A percentile compares a stretch with the other conserved stretches of the same genome.
Conservation (phyloP, 2,113 vertebrate species). For the Neodon shergylaensis region DNA sequence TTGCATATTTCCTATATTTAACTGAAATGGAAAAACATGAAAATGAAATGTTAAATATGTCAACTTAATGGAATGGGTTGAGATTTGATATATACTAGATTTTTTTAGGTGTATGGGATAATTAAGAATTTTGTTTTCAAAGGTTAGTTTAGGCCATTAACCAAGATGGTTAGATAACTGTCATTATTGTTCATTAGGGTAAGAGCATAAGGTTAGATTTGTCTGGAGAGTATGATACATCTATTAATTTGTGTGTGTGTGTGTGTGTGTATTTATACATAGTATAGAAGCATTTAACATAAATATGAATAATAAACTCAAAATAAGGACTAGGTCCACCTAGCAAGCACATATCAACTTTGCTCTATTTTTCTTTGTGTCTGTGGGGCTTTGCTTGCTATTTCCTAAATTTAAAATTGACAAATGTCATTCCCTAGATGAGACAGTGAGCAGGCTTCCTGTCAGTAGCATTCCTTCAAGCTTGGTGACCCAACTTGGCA, state of each 20-base stretch:
- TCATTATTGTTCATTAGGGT: neutral
- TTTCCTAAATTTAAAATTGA: constrained; percentile 51
- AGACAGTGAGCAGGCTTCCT: constrained; percentile 50
- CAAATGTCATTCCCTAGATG: constrained; percentile 39
- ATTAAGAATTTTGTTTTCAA: constrained; percentile 44
- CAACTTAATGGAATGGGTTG: constrained; percentile 37
- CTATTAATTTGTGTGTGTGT: neutral
- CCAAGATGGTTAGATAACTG: neutral
- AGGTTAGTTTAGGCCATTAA: neutral
- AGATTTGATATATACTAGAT: neutral
- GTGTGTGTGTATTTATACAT: neutral
- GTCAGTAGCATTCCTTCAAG: constrained; percentile 57
- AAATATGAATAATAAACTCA: constrained; percentile 48
- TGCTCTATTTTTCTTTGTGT: constrained; percentile 18
- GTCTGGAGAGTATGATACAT: neutral
- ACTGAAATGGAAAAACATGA: neutral
- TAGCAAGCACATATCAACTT: neutral
- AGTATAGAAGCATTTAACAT: neutral
- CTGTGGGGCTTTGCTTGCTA: constrained; percentile 27
- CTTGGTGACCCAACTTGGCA: constrained; percentile 2
- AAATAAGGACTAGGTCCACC: neutral
- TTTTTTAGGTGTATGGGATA: neutral
- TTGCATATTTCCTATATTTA: neutral
- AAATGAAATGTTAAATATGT: neutral
- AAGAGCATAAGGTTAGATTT: neutral